phyloP scores from a whole-genome alignment of 1,140 invertebrate genomes.

The Ceratitis capitata region DNA sequence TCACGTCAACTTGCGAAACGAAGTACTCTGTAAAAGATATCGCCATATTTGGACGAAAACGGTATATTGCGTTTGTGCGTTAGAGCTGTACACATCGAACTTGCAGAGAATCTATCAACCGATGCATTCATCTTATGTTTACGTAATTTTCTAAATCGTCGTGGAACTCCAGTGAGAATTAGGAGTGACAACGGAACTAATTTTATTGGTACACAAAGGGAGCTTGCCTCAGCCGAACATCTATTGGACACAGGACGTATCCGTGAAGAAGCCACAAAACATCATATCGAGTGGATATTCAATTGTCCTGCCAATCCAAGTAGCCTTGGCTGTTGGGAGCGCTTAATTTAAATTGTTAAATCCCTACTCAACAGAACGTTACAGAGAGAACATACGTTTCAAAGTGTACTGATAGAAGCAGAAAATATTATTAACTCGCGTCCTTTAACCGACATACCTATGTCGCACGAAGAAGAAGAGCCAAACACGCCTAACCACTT shows the following conservation, averaged over 20 bases:
- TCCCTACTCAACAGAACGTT: not conserved
- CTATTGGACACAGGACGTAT: not conserved
- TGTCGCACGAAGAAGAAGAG: slow-evolving; percentile 47
- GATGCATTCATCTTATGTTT: slow-evolving; percentile 44
- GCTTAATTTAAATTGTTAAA: slow-evolving; percentile 38
- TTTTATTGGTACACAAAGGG: slow-evolving; percentile 54
- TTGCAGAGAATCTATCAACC: slow-evolving; percentile 36
- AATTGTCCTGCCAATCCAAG: slow-evolving; percentile 54
- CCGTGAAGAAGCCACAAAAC: not conserved
- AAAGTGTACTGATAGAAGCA: slow-evolving; percentile 50
- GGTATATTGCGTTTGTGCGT: slow-evolving; percentile 26
- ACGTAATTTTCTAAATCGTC: slow-evolving; percentile 46
- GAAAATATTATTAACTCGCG: slow-evolving; percentile 54
- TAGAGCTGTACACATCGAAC: slow-evolving; percentile 46
- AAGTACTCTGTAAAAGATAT: not conserved
- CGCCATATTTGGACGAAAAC: not conserved
- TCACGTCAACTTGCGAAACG: not conserved
- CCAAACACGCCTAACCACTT: slow-evolving; percentile 55
- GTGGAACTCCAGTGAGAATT: slow-evolving; percentile 49
- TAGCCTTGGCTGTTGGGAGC: slow-evolving; percentile 51
- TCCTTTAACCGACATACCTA: slow-evolving; percentile 55
- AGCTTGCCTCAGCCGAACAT: slow-evolving; percentile 44
- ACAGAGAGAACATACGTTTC: not conserved
- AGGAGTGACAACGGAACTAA: slow-evolving; percentile 62
- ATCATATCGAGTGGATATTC: slow-evolving; percentile 50